phyloP scores from a whole-genome alignment of 2,113 vertebrate genomes.

The Henicopernis longicauda region DNA sequence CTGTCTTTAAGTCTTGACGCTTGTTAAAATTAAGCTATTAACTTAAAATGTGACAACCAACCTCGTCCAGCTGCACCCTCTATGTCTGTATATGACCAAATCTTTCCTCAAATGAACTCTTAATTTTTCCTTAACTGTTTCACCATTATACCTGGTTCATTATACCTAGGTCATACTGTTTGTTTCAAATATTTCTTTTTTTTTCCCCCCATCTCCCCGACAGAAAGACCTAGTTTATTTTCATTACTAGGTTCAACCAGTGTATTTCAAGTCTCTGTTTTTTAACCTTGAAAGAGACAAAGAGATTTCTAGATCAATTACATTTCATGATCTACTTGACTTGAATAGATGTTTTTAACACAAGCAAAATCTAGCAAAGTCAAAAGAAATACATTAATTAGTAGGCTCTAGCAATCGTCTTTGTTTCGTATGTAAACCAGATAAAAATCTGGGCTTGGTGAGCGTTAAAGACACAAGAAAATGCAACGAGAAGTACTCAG shows the following conservation, averaged over 20 bases:
- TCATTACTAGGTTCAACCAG: neutral
- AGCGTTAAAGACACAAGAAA: neutral
- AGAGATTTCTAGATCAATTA: neutral
- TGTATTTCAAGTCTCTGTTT: neutral
- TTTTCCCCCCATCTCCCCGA: fast-evolving
- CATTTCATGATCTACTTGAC: neutral
- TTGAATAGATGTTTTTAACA: neutral
- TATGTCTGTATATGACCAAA: neutral
- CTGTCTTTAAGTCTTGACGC: neutral
- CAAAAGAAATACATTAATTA: neutral
- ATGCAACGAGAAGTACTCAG: neutral
- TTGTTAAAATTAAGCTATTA: neutral
- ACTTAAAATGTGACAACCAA: neutral
- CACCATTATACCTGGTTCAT: neutral
- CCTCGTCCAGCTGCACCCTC: neutral
- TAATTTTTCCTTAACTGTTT: neutral
- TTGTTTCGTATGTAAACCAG: neutral
- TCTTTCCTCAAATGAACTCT: neutral
- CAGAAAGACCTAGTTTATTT: neutral
- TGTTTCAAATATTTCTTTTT: neutral
- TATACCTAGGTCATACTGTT: neutral
- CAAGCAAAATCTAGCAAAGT: neutral
- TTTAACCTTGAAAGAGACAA: neutral
- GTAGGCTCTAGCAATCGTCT: neutral
- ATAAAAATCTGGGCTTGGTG: neutral